Base-by-base conservation (phyloP, 2,113 vertebrate genomes). In the Psittacula cyanocephala region DNA sequence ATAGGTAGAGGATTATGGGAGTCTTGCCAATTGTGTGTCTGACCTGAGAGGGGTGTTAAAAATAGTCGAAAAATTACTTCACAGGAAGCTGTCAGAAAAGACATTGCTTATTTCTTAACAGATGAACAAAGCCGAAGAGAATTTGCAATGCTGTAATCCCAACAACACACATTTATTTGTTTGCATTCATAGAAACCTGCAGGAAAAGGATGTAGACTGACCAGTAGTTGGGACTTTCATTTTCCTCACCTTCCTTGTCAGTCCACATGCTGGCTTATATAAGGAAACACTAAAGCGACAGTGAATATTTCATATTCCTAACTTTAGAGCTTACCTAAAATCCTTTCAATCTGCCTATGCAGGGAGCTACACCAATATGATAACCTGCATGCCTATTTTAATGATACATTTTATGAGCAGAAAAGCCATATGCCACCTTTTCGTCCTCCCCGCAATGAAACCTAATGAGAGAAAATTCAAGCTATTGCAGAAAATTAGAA, bases 391-490 rank as follows among this genome's bases (percentile, higher is more conserved):
- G 52, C 49, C 41, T 72, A 60, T 91, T 92, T 95, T 63, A 47
- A 90, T 94, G 91, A 95, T 79, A 92, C 60, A 62, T 89, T 93
- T 93, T 75, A 50, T 67, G 55, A 96, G 41, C 53, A 84, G 88
- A 92, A 90, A 90, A 96, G 62, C 52, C 74, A 86, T 96, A 64
- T 90, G 76, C 50, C 88, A 92, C 25, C 47, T 94, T 97, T 93
- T 94, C 96, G 59, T 95, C 47, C 82, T 88, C 95, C 91, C 60
- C 0, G 17, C 94, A 93, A 94, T 67, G 89, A 96, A 93, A 92
- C 39, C 35, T 96, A 97, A 97, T 88, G 85, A 97, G 67, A 17
- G 23, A 39, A 96, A 97, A 96, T 81, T 62, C 78, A 93, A 97
- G 68, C 33, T 83, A 76, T 71, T 72, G 67, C 69, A 69, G 46